Percentiles rank a stretch among this genome's conserved stretches.
Evolutionary conservation across 2,113 vertebrate genomes (phyloP).

Genomic region (Ptyas mucosa): DNA sequence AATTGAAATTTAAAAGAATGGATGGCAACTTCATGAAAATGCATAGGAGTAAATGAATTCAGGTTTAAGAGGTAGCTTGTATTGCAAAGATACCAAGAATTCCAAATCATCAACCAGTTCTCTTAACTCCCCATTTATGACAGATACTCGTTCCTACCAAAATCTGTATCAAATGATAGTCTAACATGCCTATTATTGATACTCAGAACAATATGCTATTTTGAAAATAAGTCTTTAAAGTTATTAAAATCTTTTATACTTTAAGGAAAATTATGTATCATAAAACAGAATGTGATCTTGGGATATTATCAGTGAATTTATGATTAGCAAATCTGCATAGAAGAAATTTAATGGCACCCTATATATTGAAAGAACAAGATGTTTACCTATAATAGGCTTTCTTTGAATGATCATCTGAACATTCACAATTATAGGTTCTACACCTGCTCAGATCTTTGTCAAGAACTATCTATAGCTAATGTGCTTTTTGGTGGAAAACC

Average conservation of each 20-base stretch:
- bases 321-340: conserved; percentile 11
- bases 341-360: conserved; percentile 12
- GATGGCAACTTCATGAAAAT: background rate
- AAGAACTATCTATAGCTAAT: background rate
- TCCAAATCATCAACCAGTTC: background rate
- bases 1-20: background rate
- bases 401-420: background rate
- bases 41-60: background rate
- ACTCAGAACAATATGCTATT: conserved; percentile 15
- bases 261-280: background rate
- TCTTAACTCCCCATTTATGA: background rate
- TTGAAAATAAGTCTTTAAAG: background rate
- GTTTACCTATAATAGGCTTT: background rate
- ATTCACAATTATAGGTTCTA: background rate
- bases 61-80: background rate
- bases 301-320: background rate
- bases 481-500: background rate
- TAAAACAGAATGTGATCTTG: background rate
- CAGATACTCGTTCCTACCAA: background rate
- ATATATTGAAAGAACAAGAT: conserved; percentile 30
- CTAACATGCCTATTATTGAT: background rate
- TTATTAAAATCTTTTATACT: background rate
- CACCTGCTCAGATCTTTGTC: background rate
- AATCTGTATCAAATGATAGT: background rate
- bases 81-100: background rate